Evolutionary conservation across 2,113 vertebrate species (phyloP), one percentile per base, ranked within the genome.

Genomic region (Ailurus styani): DNA sequence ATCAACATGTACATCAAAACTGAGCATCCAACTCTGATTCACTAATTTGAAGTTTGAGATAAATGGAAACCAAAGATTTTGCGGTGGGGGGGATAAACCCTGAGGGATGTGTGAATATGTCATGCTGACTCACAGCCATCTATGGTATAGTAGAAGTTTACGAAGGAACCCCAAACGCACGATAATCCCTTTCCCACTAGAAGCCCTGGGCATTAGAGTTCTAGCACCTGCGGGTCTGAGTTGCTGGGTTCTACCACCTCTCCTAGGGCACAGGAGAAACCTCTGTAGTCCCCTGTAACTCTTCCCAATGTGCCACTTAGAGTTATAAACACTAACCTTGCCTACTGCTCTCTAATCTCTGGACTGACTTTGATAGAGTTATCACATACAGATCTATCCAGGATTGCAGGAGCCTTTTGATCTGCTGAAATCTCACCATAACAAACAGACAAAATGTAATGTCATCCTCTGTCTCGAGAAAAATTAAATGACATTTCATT

Each of bases 31-130:
- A 87, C 34, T 86, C 45, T 94, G 45, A 94, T 68, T 62, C 68
- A 79, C 1, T 93, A 52, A 87, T 91, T 60, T 95, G 50, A 83
- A 62, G n/a, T 75, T 82, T 85, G 54, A 96, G 87, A 55, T 91
- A 87, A 95, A 57, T n/a, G 60, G 40, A 83, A 94, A 90, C 23
- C 45, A 83, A 94, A 84, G 45, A 57, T 70, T 93, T 79, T 87
- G 17, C 34, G 54, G n/a, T n/a, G 17, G 13, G 37, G 29, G 6
- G 55, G 57, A 62, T 52, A 17, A 73, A 13, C 29, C 15, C 21
- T 47, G 10, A 92, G 62, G 83, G 57, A 31, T 14, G 6, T 47
- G 86, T 50, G 9, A 72, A 73, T 14, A 73, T 78, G 60, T 72
- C 27, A 82, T 23, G 42, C 70, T 50, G 34, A 34, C 50, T 64